These are phyloP conservation scores for Tipula lateralis DNA, from an alignment of 2,888 invertebrate genomes.

Conservation along the genomic window DNA sequence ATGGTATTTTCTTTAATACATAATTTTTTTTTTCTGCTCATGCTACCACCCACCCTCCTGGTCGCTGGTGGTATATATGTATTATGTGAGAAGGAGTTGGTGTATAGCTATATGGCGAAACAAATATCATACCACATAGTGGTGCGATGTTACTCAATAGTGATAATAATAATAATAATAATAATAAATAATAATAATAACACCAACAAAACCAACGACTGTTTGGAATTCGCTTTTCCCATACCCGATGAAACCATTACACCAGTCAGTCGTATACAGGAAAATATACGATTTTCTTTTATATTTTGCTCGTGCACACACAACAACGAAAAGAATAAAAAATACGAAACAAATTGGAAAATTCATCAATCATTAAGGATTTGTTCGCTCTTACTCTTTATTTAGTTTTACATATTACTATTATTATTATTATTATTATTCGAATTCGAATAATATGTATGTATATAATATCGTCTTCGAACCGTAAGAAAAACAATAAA, in stretches of 20 bases:
- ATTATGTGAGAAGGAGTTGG: background rate
- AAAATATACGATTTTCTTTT: background rate
- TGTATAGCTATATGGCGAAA: conserved; percentile 11
- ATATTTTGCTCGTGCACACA: background rate
- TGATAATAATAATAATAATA: background rate
- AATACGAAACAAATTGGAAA: background rate
- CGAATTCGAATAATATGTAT: background rate
- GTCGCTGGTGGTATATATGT: background rate
- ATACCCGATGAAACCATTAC: background rate
- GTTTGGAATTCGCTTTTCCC: background rate
- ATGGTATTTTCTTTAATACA: conserved; percentile 24
- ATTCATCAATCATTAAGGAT: conserved; percentile 24
- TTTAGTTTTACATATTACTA: conserved; percentile 5
- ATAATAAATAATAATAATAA: background rate
- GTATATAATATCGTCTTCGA: background rate
- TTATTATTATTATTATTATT: background rate
- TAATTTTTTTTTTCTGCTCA: background rate
- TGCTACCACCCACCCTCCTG: background rate
- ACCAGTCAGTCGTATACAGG: background rate
- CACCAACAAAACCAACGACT: background rate
- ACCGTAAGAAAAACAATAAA: background rate
- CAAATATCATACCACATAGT: background rate
- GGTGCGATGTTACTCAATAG: background rate
- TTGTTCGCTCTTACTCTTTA: background rate
- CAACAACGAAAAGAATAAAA: background rate